These are phyloP conservation scores for Sternarchorhynchus goeldii DNA, from an alignment of 2,797 vertebrate genomes.

Conservation along the genomic window DNA sequence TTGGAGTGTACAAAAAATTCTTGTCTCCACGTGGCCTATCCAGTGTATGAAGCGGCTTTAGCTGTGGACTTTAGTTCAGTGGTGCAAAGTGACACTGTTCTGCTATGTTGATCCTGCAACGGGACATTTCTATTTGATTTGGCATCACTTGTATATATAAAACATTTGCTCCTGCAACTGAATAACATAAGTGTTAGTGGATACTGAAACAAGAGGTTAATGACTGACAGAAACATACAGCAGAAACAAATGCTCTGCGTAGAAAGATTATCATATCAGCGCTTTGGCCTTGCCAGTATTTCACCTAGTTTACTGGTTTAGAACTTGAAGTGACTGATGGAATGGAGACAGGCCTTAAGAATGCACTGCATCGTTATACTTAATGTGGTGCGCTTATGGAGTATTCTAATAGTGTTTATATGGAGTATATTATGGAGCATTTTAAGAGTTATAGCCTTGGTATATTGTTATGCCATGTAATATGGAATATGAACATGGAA, in stretches of 20 bases:
- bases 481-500: too few relatives aligned
- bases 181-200: background rate
- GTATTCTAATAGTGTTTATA: too few relatives aligned
- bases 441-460: background rate
- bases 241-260: slow-evolving; percentile 55
- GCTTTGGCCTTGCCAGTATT: slow-evolving; percentile 32
- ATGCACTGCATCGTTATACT: background rate
- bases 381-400: background rate
- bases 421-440: too few relatives aligned
- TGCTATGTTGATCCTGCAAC: background rate
- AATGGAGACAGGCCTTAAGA: background rate
- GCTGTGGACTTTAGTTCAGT: slow-evolving; percentile 22
- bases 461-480: background rate
- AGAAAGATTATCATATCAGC: slow-evolving; percentile 55
- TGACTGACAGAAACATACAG: slow-evolving; percentile 60
- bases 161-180: background rate
- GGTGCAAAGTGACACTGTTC: slow-evolving; percentile 13
- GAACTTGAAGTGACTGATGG: background rate
- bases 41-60: background rate
- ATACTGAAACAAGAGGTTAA: slow-evolving; percentile 58
- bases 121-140: slow-evolving; percentile 36
- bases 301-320: background rate
- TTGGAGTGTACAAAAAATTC: background rate
- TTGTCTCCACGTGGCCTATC: background rate
- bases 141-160: background rate